Percentiles rank a stretch among this genome's conserved stretches.
These are phyloP conservation scores for Idaea aversata DNA, from an alignment of 2,888 invertebrate species.

Conservation along the genomic window DNA sequence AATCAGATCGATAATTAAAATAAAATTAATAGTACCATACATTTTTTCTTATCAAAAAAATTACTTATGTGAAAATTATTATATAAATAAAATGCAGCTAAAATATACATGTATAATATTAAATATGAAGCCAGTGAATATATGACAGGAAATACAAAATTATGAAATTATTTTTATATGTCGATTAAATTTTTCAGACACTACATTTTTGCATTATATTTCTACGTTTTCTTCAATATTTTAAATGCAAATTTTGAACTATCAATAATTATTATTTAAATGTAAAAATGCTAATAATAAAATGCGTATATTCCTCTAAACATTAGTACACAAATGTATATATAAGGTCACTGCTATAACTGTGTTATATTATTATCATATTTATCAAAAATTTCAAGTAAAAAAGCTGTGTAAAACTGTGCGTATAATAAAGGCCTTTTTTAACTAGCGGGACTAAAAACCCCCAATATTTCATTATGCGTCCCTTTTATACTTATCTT, in stretches of 20 bases:
- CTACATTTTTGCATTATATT: not conserved
- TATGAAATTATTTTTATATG: not conserved
- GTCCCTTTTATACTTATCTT: not conserved
- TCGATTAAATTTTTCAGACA: not conserved
- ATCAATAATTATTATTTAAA: slow-evolving; percentile 50
- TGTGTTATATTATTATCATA: slow-evolving; percentile 33
- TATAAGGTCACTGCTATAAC: slow-evolving; percentile 38
- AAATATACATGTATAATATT: not conserved
- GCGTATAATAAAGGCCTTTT: slow-evolving; percentile 40
- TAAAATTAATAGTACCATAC: not conserved
- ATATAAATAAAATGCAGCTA: not conserved
- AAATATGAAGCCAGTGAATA: not conserved
- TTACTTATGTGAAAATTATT: not conserved
- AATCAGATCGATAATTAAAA: slow-evolving; percentile 28
- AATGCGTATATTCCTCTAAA: slow-evolving; percentile 48
- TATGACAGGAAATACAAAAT: not conserved
- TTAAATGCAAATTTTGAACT: slow-evolving; percentile 37
- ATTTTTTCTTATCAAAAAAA: not conserved
- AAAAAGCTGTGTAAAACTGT: slow-evolving; percentile 43
- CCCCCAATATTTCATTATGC: not conserved
- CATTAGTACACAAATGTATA: slow-evolving; percentile 38
- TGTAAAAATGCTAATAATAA: slow-evolving; percentile 59
- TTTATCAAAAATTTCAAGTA: slow-evolving; percentile 36
- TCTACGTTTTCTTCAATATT: slow-evolving; percentile 5
- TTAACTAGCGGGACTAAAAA: slow-evolving; percentile 41